Evolutionary conservation across 92 coral and sea anemone species (phyloP).

Genomic region (Bergia puertoricense): DNA sequence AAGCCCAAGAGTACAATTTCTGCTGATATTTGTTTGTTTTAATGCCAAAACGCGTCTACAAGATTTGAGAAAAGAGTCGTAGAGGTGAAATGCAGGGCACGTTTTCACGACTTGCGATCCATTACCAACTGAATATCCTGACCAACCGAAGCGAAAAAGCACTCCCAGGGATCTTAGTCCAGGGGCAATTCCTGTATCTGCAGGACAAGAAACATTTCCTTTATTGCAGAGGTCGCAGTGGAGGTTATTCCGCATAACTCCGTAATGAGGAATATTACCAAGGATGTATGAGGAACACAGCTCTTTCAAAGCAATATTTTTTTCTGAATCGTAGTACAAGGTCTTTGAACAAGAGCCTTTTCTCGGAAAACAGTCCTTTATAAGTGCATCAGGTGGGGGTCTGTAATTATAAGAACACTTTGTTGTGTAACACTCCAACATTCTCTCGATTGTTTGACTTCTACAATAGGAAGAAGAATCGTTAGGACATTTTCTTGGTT

Average conservation of each 20-base stretch:
- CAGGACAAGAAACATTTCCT: too few species aligned
- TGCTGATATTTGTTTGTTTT: too few species aligned
- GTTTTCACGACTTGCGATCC: background rate
- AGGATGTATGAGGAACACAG: background rate
- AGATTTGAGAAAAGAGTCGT: background rate
- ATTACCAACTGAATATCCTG: background rate
- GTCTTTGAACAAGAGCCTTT: background rate
- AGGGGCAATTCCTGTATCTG: too few species aligned
- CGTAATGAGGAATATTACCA: too few species aligned
- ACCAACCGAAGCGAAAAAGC: background rate
- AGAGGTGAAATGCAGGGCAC: background rate
- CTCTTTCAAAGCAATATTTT: background rate
- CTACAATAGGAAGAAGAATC: background rate
- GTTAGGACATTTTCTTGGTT: background rate
- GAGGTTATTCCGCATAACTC: too few species aligned
- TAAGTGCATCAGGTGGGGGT: conserved; percentile 1
- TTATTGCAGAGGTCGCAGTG: background rate
- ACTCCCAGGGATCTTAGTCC: background rate
- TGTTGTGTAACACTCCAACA: background rate
- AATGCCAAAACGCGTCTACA: background rate
- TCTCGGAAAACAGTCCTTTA: background rate
- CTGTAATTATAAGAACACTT: background rate
- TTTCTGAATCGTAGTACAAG: too few species aligned
- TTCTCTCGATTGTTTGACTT: background rate
- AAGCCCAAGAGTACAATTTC: too few species aligned